phyloP scores from a whole-genome alignment of 2,888 invertebrate species.

The Nemotelus nigrinus region DNA sequence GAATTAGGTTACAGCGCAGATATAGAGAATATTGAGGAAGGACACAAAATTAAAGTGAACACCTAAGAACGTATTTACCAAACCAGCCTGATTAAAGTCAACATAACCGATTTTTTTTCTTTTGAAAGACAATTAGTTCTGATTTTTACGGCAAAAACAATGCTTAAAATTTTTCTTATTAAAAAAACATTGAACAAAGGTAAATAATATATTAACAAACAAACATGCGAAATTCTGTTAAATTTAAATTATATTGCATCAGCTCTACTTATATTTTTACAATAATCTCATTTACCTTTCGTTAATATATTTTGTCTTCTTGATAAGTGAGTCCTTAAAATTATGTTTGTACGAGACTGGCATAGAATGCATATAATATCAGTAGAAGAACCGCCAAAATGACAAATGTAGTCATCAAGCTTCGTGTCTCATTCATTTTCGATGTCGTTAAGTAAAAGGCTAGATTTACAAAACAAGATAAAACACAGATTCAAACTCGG shows the following conservation, averaged over 20 bases:
- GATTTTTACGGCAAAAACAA: not conserved
- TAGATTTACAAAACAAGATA: slow-evolving; percentile 10
- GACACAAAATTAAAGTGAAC: too few species aligned
- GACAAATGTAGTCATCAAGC: slow-evolving; percentile 76
- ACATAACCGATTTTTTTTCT: too few species aligned
- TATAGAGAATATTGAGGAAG: too few species aligned
- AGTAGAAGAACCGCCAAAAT: slow-evolving; percentile 75
- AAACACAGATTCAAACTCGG: slow-evolving; percentile 36
- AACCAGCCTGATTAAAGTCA: too few species aligned
- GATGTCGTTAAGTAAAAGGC: slow-evolving; percentile 11
- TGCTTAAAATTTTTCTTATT: not conserved
- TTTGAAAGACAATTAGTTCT: too few species aligned
- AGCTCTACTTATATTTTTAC: too few species aligned
- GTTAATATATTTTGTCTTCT: slow-evolving; percentile 20
- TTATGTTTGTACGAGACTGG: slow-evolving; percentile 65
- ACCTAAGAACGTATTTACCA: too few species aligned
- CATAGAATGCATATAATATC: slow-evolving; percentile 76
- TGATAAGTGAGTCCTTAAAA: slow-evolving; percentile 21
- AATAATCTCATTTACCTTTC: slow-evolving; percentile 26
- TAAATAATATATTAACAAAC: too few species aligned
- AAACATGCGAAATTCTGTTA: not conserved
- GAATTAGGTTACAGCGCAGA: too few species aligned
- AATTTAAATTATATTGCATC: too few species aligned
- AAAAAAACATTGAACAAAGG: not conserved
- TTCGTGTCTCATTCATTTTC: slow-evolving; percentile 70